A percentile compares a stretch with the other conserved stretches of the same genome.
phyloP scores from a whole-genome alignment of 2,113 vertebrate species.

The Aegypius monachus region DNA sequence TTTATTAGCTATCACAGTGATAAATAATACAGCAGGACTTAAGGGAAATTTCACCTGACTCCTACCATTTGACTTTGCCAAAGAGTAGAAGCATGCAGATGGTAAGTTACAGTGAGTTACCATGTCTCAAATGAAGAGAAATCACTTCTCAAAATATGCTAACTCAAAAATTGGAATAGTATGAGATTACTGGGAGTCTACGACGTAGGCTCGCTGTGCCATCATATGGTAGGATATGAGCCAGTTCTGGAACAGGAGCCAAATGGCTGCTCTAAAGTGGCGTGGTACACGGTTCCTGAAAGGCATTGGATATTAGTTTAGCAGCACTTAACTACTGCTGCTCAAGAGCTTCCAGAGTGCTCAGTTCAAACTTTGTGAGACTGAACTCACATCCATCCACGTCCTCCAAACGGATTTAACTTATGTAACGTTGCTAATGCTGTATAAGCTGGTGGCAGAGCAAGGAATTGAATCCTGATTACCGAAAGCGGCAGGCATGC shows the following conservation, averaged over 20 bases:
- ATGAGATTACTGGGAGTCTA: background rate
- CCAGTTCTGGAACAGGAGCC: background rate
- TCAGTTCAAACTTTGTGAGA: background rate
- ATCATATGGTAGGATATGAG: background rate
- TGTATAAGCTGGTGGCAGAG: background rate
- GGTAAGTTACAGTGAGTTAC: background rate
- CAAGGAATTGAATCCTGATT: background rate
- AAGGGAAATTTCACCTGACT: background rate
- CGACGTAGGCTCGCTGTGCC: rapidly evolving
- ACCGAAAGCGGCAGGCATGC: background rate
- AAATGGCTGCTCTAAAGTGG: background rate
- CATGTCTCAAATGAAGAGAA: background rate
- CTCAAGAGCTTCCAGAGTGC: background rate
- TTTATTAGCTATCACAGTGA: background rate
- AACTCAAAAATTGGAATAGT: background rate
- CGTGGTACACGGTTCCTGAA: background rate
- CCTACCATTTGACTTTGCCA: background rate
- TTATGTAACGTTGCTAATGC: background rate
- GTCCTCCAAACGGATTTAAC: background rate
- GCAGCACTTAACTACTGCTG: background rate
- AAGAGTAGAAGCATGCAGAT: background rate
- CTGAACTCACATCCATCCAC: background rate
- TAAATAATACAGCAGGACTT: background rate
- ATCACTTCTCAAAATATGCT: background rate
- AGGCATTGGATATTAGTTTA: background rate